phyloP scores from a whole-genome alignment of 2,888 invertebrate species.

The Diloba caeruleocephala region DNA sequence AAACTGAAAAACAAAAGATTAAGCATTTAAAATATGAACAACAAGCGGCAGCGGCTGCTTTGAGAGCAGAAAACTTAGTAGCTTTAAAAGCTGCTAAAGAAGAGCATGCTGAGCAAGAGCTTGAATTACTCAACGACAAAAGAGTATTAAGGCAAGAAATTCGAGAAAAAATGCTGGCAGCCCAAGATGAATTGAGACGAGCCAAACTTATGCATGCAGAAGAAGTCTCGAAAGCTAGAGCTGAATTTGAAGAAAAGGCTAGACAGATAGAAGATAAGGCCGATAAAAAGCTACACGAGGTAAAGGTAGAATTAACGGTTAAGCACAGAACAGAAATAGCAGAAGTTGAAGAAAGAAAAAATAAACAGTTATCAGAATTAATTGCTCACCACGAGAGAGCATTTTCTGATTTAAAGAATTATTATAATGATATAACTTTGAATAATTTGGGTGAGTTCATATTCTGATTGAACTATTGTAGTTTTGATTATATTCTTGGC shows the following conservation, averaged over 20 bases:
- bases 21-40: slow-evolving; percentile 98
- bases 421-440: slow-evolving; percentile 97
- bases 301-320: slow-evolving; percentile 92
- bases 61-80: slow-evolving; percentile 95
- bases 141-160: slow-evolving; percentile 90
- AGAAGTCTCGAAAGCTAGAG: slow-evolving; percentile 90
- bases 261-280: slow-evolving; percentile 88
- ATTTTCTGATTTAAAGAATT: slow-evolving; percentile 97
- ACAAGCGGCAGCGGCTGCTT: slow-evolving; percentile 94
- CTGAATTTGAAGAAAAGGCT: slow-evolving; percentile 83
- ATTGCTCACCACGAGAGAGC: slow-evolving; percentile 95
- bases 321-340: slow-evolving; percentile 95
- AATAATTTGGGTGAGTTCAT: slow-evolving; percentile 95
- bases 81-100: slow-evolving; percentile 95
- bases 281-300: slow-evolving; percentile 92
- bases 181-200: slow-evolving; percentile 92
- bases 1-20: slow-evolving; percentile 97
- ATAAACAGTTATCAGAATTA: slow-evolving; percentile 94
- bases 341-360: slow-evolving; percentile 97
- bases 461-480: no score
- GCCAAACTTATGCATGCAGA: slow-evolving; percentile 93
- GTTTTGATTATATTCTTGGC: no score
- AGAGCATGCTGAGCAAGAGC: slow-evolving; percentile 93
- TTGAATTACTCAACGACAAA: slow-evolving; percentile 93
- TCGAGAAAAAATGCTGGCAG: slow-evolving; percentile 91